phyloP scores from a whole-genome alignment of 1,140 invertebrate genomes.

The Drosophila asahinai region DNA sequence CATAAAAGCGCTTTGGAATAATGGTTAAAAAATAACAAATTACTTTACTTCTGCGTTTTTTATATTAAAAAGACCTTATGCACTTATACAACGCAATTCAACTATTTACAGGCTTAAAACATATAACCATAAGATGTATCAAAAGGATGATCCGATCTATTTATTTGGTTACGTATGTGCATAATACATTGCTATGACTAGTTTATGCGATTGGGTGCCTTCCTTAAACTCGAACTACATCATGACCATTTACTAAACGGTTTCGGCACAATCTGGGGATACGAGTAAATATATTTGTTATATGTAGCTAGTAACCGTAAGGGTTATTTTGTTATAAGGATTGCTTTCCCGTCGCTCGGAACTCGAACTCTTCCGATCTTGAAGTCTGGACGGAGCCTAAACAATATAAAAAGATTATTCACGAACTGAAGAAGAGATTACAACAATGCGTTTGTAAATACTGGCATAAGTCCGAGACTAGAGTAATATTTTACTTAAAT shows the following conservation, averaged over 20 bases:
- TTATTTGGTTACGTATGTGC: slow-evolving; percentile 32
- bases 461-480: slow-evolving; percentile 38
- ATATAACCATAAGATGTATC: slow-evolving; percentile 41
- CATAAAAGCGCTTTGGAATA: slow-evolving; percentile 71
- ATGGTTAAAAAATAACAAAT: slow-evolving; percentile 77
- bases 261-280: slow-evolving; percentile 76
- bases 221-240: slow-evolving; percentile 22
- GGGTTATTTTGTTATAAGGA: slow-evolving; percentile 29
- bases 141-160: slow-evolving; percentile 40
- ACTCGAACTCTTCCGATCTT: slow-evolving; percentile 34
- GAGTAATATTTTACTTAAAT: slow-evolving; percentile 28
- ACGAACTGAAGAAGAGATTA: slow-evolving; percentile 38
- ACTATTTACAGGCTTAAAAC: slow-evolving; percentile 71
- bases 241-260: slow-evolving; percentile 34
- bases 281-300: slow-evolving; percentile 26
- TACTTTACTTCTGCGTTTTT: slow-evolving; percentile 49
- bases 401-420: slow-evolving; percentile 42
- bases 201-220: slow-evolving; percentile 63
- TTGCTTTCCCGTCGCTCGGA: slow-evolving; percentile 16
- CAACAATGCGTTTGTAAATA: slow-evolving; percentile 32
- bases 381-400: slow-evolving; percentile 70
- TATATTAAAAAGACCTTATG: slow-evolving; percentile 60
- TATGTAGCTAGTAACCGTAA: slow-evolving; percentile 25
- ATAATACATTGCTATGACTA: slow-evolving; percentile 65
- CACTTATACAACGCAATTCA: slow-evolving; percentile 65